These are phyloP conservation scores for Drosophila monieri DNA, from an alignment of 2,888 invertebrate species.

Conservation along the genomic window DNA sequence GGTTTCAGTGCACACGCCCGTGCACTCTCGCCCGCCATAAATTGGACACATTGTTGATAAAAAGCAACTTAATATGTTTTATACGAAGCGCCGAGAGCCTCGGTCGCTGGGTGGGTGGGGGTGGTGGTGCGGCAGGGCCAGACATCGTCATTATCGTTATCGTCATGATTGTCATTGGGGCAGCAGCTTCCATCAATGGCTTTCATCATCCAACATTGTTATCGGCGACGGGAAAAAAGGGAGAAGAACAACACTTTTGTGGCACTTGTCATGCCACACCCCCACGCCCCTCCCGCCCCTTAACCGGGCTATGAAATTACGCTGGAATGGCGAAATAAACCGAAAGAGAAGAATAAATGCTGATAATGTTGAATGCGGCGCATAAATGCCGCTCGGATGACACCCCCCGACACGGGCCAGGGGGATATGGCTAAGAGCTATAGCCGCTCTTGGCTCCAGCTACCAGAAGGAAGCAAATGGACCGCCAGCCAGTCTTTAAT, in stretches of 20 bases:
- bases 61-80: constrained; percentile 75
- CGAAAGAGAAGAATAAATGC: constrained; percentile 65
- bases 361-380: constrained; percentile 77
- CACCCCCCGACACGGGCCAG: constrained; percentile 19
- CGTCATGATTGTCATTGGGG: constrained; percentile 24
- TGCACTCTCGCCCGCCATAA: constrained; percentile 61
- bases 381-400: constrained; percentile 70
- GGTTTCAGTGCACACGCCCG: constrained; percentile 15
- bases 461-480: constrained; percentile 12
- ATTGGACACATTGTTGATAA: constrained; percentile 77
- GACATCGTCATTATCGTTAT: constrained; percentile 15
- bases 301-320: constrained; percentile 73
- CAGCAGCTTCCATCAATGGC: constrained; percentile 75
- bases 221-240: constrained; percentile 54
- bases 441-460: constrained; percentile 40
- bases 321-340: constrained; percentile 76
- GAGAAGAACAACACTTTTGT: constrained; percentile 35
- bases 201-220: constrained; percentile 76
- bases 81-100: constrained; percentile 62
- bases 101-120: constrained; percentile 47
- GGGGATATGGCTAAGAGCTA: constrained; percentile 25
- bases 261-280: constrained; percentile 31
- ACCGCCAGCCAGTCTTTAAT: constrained; percentile 27
- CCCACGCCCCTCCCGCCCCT: constrained; percentile 4
- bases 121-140: constrained; percentile 1